phyloP scores from a whole-genome alignment of 2,888 invertebrate genomes.

The Silvanus unidentatus region DNA sequence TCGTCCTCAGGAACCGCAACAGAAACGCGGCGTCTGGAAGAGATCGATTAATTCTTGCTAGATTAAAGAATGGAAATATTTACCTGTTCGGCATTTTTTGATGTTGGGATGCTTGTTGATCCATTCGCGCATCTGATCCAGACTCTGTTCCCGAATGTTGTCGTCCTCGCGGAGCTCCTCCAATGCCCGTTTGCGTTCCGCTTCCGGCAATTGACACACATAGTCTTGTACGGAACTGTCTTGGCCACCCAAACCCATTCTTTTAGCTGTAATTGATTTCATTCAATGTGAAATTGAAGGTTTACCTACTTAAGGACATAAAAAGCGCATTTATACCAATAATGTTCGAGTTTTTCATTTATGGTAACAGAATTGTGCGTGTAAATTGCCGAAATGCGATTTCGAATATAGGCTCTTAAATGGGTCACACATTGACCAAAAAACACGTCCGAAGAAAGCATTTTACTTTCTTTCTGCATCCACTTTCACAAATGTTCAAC shows the following conservation, averaged over 20 bases:
- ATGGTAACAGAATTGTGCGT: no score
- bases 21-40: slow-evolving; percentile 68
- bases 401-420: no score
- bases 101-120: slow-evolving; percentile 78
- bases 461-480: slow-evolving; percentile 34
- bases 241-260: slow-evolving; percentile 45
- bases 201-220: slow-evolving; percentile 49
- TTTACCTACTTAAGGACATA: background rate
- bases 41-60: no score
- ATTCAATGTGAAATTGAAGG: no score
- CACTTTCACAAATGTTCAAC: slow-evolving; percentile 29
- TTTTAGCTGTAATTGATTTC: slow-evolving; percentile 9
- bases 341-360: no score
- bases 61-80: slow-evolving; percentile 17
- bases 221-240: slow-evolving; percentile 35
- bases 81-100: slow-evolving; percentile 71
- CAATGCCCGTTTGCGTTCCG: slow-evolving; percentile 57
- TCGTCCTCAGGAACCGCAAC: slow-evolving; percentile 76
- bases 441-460: slow-evolving; percentile 24
- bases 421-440: background rate
- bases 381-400: no score
- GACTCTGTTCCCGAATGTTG: slow-evolving; percentile 63
- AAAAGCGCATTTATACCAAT: background rate
- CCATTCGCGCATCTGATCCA: slow-evolving; percentile 76
- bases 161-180: slow-evolving; percentile 77